A percentile compares a stretch with the other conserved stretches of the same genome.
phyloP scores from a whole-genome alignment of 2,113 vertebrate genomes.

The Perca flavescens region DNA sequence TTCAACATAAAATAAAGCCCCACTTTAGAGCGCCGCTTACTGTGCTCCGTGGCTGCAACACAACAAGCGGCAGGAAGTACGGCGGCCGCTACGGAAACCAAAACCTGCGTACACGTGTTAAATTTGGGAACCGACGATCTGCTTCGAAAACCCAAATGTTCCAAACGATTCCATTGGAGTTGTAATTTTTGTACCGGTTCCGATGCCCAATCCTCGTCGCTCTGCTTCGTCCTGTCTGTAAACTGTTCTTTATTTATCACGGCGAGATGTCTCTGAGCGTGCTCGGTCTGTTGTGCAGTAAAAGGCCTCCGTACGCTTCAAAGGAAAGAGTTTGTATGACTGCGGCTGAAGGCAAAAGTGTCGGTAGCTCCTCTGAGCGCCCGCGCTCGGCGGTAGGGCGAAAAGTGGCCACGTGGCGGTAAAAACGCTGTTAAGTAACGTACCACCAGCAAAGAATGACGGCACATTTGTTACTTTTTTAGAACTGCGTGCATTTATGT shows the following conservation, averaged over 20 bases:
- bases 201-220: too few relatives aligned
- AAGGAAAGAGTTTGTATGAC: constrained; percentile 11
- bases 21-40: too few relatives aligned
- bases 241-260: constrained; percentile 37
- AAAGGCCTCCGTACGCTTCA: neutral
- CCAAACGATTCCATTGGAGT: too few relatives aligned
- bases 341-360: neutral
- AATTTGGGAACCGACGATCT: too few relatives aligned
- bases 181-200: too few relatives aligned
- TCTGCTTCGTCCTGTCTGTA: constrained; percentile 18
- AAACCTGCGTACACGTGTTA: too few relatives aligned
- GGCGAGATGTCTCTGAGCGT: neutral
- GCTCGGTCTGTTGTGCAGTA: neutral
- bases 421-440: too few relatives aligned
- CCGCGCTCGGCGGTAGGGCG: neutral
- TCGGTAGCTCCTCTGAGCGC: neutral
- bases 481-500: neutral
- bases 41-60: too few relatives aligned
- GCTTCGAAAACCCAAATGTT: too few relatives aligned
- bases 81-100: too few relatives aligned
- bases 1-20: too few relatives aligned
- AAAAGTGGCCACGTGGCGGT: neutral
- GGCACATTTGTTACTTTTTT: neutral
- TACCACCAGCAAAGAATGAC: neutral
- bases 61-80: too few relatives aligned